These are phyloP conservation scores for Choristoneura fumiferana DNA, from an alignment of 1,140 invertebrate genomes.

Conservation along the genomic window DNA sequence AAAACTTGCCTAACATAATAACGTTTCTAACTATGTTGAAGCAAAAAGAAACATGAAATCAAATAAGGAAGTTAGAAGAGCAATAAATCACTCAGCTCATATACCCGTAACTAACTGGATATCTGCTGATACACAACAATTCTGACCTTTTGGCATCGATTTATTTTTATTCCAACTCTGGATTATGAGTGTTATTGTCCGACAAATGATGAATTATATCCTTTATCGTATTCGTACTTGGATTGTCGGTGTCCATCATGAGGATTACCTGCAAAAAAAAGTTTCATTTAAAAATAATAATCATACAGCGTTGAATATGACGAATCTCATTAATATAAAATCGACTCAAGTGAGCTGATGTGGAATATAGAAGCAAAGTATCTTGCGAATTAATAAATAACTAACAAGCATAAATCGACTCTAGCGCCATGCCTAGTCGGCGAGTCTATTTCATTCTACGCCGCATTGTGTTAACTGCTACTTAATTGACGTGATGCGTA, in stretches of 20 bases:
- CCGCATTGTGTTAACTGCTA: too few relatives aligned
- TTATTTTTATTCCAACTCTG: slow-evolving; percentile 26
- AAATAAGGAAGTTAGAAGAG: slow-evolving; percentile 3
- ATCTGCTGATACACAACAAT: not conserved
- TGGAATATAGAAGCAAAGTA: too few relatives aligned
- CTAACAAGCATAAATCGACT: too few relatives aligned
- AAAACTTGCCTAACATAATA: too few relatives aligned
- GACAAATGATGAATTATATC: slow-evolving; percentile 35
- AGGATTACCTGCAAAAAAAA: slow-evolving; percentile 16
- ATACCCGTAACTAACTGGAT: slow-evolving; percentile 8
- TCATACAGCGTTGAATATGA: too few relatives aligned
- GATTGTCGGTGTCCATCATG: slow-evolving; percentile 24
- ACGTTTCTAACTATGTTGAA: too few relatives aligned
- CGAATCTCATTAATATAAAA: too few relatives aligned
- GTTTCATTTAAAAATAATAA: not conserved
- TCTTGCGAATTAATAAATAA: too few relatives aligned
- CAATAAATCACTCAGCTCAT: slow-evolving; percentile 7
- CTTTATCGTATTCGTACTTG: slow-evolving; percentile 27
- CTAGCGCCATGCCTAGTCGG: too few relatives aligned
- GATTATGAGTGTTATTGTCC: slow-evolving; percentile 35
- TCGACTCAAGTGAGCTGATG: too few relatives aligned
- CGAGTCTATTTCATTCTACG: too few relatives aligned
- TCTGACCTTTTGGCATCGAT: slow-evolving; percentile 31
- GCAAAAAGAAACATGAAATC: not conserved
- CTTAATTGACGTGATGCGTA: too few relatives aligned